phyloP scores from a whole-genome alignment of 2,797 vertebrate genomes.

The Falco biarmicus region DNA sequence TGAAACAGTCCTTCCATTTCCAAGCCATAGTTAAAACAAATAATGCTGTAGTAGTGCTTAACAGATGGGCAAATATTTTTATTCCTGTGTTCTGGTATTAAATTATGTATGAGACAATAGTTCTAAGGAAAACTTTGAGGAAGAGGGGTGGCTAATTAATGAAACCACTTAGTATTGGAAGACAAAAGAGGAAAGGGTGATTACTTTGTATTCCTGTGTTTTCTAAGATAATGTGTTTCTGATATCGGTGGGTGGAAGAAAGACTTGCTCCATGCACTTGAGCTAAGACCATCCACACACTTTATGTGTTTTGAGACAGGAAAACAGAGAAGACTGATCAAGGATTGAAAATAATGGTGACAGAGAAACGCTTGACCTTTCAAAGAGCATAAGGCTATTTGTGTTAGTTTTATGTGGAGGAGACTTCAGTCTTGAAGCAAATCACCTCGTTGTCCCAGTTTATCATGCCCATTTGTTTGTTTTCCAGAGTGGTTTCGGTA shows the following conservation, averaged over 20 bases:
- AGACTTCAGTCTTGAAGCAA: background rate
- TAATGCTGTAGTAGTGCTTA: background rate
- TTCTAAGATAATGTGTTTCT: background rate
- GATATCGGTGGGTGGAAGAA: background rate
- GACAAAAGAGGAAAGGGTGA: background rate
- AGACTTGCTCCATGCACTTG: background rate
- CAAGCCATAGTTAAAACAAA: background rate
- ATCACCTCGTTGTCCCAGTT: background rate
- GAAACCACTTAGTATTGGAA: background rate
- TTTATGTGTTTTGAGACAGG: background rate
- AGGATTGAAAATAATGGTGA: background rate
- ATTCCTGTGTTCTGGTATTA: background rate
- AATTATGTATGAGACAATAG: background rate
- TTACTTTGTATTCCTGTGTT: background rate
- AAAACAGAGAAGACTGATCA: background rate
- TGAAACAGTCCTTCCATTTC: background rate
- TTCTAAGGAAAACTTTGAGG: background rate
- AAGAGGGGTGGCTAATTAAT: background rate
- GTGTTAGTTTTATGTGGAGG: background rate
- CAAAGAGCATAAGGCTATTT: background rate
- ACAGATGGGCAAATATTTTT: background rate
- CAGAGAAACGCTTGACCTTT: background rate
- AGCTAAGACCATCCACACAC: background rate
- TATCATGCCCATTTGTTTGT: background rate
- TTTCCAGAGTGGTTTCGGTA: background rate